A percentile compares a stretch with the other conserved stretches of the same genome.
phyloP scores from a whole-genome alignment of 2,888 invertebrate genomes.

The Heteromyza rotundicornis region DNA sequence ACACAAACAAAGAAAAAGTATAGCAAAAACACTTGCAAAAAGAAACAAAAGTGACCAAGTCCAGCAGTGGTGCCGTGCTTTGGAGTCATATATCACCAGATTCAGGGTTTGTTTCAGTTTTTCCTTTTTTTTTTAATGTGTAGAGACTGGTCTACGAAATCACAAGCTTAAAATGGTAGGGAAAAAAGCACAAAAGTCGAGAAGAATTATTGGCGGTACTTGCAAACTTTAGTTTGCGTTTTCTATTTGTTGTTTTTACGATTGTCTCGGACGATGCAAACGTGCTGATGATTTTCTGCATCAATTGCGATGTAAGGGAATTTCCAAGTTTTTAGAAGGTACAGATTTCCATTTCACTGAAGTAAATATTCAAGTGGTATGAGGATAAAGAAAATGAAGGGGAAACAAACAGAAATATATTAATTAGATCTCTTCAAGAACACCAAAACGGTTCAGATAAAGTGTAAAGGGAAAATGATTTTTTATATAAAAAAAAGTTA shows the following conservation, averaged over 20 bases:
- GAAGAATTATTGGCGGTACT: slow-evolving; percentile 17
- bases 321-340: too few relatives aligned
- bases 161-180: background rate
- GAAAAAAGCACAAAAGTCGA: slow-evolving; percentile 7
- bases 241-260: background rate
- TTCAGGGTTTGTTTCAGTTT: background rate
- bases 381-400: too few relatives aligned
- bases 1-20: background rate
- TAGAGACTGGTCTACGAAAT: background rate
- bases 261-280: background rate
- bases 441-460: too few relatives aligned
- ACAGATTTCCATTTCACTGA: too few relatives aligned
- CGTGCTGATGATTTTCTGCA: background rate
- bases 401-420: too few relatives aligned
- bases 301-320: too few relatives aligned
- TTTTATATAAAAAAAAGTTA: too few relatives aligned
- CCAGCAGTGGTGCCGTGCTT: too few relatives aligned
- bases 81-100: slow-evolving; percentile 21
- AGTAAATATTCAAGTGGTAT: too few relatives aligned
- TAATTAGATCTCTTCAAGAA: too few relatives aligned
- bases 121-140: background rate
- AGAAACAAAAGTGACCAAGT: slow-evolving; percentile 14
- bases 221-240: slow-evolving; percentile 2
- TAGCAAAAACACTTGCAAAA: background rate
- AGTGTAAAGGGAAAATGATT: too few relatives aligned